Evolutionary conservation across 2,888 invertebrate species (phyloP).

Genomic region (Drosophila nigritarsus): DNA sequence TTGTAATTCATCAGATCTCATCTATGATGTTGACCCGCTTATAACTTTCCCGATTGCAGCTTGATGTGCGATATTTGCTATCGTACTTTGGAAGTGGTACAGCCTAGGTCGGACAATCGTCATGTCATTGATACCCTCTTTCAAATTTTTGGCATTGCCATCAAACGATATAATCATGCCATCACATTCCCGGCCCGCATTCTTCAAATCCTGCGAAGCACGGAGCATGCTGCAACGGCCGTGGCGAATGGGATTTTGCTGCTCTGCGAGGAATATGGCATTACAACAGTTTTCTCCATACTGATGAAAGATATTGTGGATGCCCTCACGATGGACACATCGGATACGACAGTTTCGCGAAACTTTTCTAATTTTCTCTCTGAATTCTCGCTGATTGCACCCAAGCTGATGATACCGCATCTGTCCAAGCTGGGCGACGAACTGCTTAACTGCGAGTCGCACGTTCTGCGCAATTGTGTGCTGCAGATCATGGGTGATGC

Average conservation of each 20-base stretch:
- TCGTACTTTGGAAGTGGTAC: slow-evolving; percentile 82
- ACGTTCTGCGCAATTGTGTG: slow-evolving; percentile 91
- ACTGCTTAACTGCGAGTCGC: slow-evolving; percentile 86
- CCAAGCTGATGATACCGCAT: slow-evolving; percentile 84
- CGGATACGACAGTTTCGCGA: slow-evolving; percentile 80
- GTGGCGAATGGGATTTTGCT: slow-evolving; percentile 83
- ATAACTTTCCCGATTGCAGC: slow-evolving; percentile 45
- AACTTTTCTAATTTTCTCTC: slow-evolving; percentile 84
- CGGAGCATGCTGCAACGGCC: slow-evolving; percentile 80
- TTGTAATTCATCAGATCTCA: background rate
- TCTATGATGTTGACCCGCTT: background rate
- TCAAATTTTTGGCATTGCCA: slow-evolving; percentile 92
- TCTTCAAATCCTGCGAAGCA: slow-evolving; percentile 86
- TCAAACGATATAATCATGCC: slow-evolving; percentile 94
- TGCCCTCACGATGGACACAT: slow-evolving; percentile 77
- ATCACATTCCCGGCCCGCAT: slow-evolving; percentile 91
- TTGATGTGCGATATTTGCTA: slow-evolving; percentile 84
- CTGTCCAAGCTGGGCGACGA: slow-evolving; percentile 83
- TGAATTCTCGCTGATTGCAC: slow-evolving; percentile 82
- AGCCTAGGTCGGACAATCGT: slow-evolving; percentile 87
- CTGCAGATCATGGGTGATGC: slow-evolving; percentile 93
- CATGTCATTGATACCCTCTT: slow-evolving; percentile 89
- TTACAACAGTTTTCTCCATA: slow-evolving; percentile 82
- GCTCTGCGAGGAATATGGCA: slow-evolving; percentile 83
- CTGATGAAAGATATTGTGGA: slow-evolving; percentile 84